Conservation (phyloP, 2,797 vertebrate species). For the Ciconia nigra region DNA sequence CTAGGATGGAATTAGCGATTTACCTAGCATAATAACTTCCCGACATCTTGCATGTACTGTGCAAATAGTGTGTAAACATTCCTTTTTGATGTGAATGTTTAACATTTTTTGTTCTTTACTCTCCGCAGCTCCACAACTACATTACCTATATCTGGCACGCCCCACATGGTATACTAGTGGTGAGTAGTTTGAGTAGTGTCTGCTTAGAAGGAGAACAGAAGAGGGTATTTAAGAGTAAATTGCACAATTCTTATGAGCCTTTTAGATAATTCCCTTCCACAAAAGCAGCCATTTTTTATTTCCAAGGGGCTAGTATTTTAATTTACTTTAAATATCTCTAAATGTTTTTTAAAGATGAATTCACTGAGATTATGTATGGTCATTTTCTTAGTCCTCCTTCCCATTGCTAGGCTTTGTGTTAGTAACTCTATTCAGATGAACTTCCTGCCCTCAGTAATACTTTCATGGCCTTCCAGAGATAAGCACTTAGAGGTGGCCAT, state of each 20-base stretch:
- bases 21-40: background rate
- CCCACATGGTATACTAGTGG: conserved; percentile 38
- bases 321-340: background rate
- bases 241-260: background rate
- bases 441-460: background rate
- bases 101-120: background rate
- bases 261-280: background rate
- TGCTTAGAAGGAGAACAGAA: background rate
- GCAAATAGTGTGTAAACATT: background rate
- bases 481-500: background rate
- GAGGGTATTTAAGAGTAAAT: background rate
- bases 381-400: background rate
- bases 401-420: background rate
- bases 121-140: background rate
- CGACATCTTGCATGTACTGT: background rate
- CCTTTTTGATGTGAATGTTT: background rate
- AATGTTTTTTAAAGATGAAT: background rate
- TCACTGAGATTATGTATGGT: background rate
- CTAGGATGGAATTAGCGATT: background rate
- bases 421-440: background rate
- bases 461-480: background rate
- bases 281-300: background rate
- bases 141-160: rapidly evolving
- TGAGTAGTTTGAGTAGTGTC: background rate
- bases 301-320: background rate